phyloP scores from a whole-genome alignment of 2,888 invertebrate genomes.

The Gibbula magus region DNA sequence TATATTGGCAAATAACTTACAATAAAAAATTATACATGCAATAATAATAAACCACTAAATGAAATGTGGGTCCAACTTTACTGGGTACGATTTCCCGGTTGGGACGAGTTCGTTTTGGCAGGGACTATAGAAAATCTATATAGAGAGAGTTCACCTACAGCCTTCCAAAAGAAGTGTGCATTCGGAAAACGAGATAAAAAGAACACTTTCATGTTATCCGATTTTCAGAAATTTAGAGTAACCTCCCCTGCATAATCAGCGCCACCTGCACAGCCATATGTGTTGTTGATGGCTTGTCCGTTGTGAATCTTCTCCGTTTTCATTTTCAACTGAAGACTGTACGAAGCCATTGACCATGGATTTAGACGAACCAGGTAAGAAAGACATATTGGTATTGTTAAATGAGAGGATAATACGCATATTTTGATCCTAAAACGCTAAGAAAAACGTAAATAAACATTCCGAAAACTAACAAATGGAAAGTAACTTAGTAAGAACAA shows the following conservation, averaged over 20 bases:
- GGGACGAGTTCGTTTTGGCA: no score
- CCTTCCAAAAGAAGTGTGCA: no score
- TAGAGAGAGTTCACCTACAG: no score
- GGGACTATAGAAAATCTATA: no score
- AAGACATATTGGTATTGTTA: neutral
- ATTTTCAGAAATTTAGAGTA: neutral
- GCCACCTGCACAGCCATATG: constrained; percentile 5
- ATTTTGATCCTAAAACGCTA: neutral
- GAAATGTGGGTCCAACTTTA: no score
- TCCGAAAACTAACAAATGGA: neutral
- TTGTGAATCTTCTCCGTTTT: neutral
- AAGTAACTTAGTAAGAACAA: neutral
- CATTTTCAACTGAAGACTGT: neutral
- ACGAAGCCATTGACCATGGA: neutral
- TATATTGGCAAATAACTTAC: no score
- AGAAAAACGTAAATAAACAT: neutral
- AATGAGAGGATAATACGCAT: neutral
- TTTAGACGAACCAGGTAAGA: neutral
- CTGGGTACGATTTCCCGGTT: no score
- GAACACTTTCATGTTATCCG: no score
- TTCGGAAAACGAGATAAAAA: no score
- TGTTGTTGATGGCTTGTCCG: neutral
- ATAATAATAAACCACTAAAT: no score
- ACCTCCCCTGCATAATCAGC: neutral
- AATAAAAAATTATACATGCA: no score